Evolutionary conservation across 2,113 vertebrate genomes (phyloP), one percentile per base, ranked within the genome.

Genomic region (Oreochromis spilurus): DNA sequence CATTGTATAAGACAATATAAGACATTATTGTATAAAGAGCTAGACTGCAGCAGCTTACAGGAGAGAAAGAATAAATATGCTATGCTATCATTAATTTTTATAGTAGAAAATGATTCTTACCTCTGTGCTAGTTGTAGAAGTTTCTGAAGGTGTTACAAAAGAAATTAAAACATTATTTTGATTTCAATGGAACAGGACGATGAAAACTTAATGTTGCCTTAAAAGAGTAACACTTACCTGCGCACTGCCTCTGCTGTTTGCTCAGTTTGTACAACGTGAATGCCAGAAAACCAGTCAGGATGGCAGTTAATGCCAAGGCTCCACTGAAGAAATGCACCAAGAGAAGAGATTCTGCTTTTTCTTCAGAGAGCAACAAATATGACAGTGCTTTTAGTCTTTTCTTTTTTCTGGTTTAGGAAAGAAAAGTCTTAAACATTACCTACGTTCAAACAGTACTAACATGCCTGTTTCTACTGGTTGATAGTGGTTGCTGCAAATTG

Each of bases 371-470:
- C n/a, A 82, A 4, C 45, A 82, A 0, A 52, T 52, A 12, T 24
- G 16, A 48, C 40, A 1, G 0, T 45, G 13, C 13, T 26, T 72
- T 45, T 48, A 0, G 38, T 0, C 21, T 8, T 8, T 60, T 45
- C 4, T 54, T 36, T 70, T 75, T 48, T 29, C 24, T 48, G 21
- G 5, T 72, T 0, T 45, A 48, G 9, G 5, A 3, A 3, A n/a
- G 19, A n/a, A 54, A 36, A 60, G 17, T n/a, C 2, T 62, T n/a
- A 62, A 62, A 62, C 58, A 62, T 36, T 62, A 7, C 9, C 9
- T 0, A 62, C 0, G 2, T 29, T 45, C 14, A 72, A 48, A 45
- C 1, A 72, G 43, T 29, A 72, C 40, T 7, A 17, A 45, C 14
- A 16, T 72, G 36, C 36, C 7, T 17, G 13, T 45, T 72, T 45